These are phyloP conservation scores for Syngnathus floridae DNA, from an alignment of 2,113 vertebrate species.

Conservation along the genomic window DNA sequence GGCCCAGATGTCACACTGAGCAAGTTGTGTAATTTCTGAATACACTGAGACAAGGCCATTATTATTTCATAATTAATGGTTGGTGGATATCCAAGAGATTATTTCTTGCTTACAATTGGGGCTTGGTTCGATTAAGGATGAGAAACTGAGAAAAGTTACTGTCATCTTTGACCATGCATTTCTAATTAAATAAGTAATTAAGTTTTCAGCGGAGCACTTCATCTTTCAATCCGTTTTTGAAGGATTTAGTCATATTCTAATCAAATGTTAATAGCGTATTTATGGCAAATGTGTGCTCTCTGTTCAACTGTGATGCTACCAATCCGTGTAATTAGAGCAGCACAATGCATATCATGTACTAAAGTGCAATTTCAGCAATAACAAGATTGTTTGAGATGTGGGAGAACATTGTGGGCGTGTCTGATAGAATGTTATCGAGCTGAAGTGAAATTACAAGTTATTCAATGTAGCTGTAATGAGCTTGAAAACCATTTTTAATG, in stretches of 20 bases:
- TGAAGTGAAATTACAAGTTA: conserved; percentile 35
- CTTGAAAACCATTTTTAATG: conserved; percentile 28
- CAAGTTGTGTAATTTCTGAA: too few species aligned
- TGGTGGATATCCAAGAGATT: neutral
- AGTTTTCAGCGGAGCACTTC: neutral
- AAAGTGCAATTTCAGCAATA: conserved; percentile 2
- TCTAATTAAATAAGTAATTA: neutral
- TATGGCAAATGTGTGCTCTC: neutral
- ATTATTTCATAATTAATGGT: neutral
- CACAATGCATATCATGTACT: conserved; percentile 1
- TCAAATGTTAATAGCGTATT: neutral
- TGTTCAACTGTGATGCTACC: conserved; percentile 8
- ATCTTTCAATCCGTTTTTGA: neutral
- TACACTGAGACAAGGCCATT: neutral
- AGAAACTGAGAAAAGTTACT: neutral
- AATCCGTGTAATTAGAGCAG: conserved; percentile 21
- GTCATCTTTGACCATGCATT: neutral
- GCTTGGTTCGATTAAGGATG: neutral
- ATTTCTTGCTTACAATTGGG: neutral
- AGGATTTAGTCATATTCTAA: neutral
- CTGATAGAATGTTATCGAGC: conserved; percentile 28
- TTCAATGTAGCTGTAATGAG: conserved; percentile 41
- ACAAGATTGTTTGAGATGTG: conserved; percentile 20
- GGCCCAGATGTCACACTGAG: too few species aligned
- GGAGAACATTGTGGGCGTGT: conserved; percentile 9